Evolutionary conservation across 1,140 invertebrate species (phyloP), one percentile per base, ranked within the genome.

Genomic region (Zophobas atratus): DNA sequence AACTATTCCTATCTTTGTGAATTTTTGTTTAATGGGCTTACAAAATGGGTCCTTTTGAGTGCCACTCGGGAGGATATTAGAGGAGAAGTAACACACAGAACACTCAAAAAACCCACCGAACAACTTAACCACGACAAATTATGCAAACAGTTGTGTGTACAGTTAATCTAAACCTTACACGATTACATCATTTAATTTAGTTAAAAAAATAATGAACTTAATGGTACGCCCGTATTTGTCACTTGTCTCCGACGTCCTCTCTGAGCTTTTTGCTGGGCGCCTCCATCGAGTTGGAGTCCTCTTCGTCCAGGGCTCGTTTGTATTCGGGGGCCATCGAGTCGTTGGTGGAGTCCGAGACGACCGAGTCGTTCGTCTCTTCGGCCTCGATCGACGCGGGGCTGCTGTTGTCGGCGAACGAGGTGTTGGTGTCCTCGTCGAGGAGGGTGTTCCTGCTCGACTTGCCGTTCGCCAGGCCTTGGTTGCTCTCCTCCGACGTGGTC

Each of bases 351-450:
- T 86, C 86, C 20, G 82, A 84, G 8, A 83, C 82, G 71, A 82
- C 83, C 57, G 82, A 83, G 70, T 86, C 85, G 76, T 85, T 86
- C 67, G 85, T 86, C 70, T 85, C 85, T 49, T 85, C 84, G 57
- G 83, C 86, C 57, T 85, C 80, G 55, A 85, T 82, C 8, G 83
- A 80, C 36, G 84, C 83, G 84, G 92, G 92, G 84, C 92, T 84
- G 36, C 91, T 93, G 83, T 93, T 92, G 84, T 94, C 92, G 56
- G 92, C 92, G 86, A 92, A 93, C 6, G 92, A 93, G 75, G 92
- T 92, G 79, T 89, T 91, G 36, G 91, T 92, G 84, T 90, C 89
- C 77, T 90, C 89, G 75, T 84, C 82, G 20, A 83, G 72, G 39
- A 84, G 79, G 20, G 74, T 80, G 63, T 79, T 75, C 87, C 71